phyloP scores from a whole-genome alignment of 2,797 vertebrate species.

The Ceryle rudis region DNA sequence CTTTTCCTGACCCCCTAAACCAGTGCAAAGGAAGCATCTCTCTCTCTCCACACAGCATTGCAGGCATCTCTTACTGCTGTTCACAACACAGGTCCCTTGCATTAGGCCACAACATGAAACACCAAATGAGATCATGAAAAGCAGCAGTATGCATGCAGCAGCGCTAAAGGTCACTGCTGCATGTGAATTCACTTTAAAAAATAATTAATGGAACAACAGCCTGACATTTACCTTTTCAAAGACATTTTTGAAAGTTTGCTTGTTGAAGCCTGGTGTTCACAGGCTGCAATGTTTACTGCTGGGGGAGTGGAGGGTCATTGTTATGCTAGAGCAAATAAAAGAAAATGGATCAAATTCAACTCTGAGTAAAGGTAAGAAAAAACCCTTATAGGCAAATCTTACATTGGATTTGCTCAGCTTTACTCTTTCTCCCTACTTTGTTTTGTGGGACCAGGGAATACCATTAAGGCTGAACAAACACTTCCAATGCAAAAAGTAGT shows the following conservation, averaged over 20 bases:
- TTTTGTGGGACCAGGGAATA: background rate
- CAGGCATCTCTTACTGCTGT: background rate
- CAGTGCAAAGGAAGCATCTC: background rate
- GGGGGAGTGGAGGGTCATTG: slow-evolving; percentile 16
- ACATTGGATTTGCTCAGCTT: background rate
- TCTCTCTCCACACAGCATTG: fast-evolving
- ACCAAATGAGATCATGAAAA: slow-evolving; percentile 14
- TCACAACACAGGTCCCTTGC: background rate
- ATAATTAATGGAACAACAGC: slow-evolving; percentile 60
- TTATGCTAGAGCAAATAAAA: slow-evolving; percentile 62
- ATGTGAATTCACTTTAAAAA: slow-evolving; percentile 58
- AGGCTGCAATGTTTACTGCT: slow-evolving; percentile 49
- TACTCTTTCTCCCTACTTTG: background rate
- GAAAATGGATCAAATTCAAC: slow-evolving; percentile 48
- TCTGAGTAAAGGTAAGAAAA: background rate
- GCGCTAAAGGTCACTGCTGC: slow-evolving; percentile 64
- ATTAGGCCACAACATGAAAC: background rate
- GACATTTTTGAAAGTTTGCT: slow-evolving; percentile 55
- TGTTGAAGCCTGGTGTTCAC: slow-evolving; percentile 47
- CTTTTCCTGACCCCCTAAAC: no score
- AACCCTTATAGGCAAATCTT: background rate
- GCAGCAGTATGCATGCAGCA: background rate
- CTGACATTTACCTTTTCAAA: slow-evolving; percentile 70
- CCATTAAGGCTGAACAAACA: slow-evolving; percentile 11
- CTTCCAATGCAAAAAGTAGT: slow-evolving; percentile 34